Percentiles rank a stretch among this genome's conserved stretches.
These are phyloP conservation scores for Apis cerana DNA, from an alignment of 1,140 invertebrate genomes.

Conservation along the genomic window DNA sequence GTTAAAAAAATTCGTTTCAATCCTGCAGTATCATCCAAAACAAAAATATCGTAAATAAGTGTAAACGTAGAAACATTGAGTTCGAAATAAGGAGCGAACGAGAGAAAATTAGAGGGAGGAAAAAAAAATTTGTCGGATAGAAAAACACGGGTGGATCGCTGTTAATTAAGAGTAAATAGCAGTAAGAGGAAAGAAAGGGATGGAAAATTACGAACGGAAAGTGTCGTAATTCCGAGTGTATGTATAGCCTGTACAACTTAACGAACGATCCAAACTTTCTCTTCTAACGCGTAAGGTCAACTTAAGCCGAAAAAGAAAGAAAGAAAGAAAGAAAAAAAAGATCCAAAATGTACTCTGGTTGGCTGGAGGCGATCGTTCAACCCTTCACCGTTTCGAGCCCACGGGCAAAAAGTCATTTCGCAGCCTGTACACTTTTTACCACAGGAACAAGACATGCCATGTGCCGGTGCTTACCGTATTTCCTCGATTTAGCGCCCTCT, in stretches of 20 bases:
- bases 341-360: conserved; percentile 33
- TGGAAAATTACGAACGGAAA: conserved; percentile 38
- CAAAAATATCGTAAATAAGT: not conserved
- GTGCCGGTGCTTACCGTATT: conserved; percentile 30
- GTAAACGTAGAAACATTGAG: not conserved
- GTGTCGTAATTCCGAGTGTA: conserved; percentile 11
- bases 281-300: conserved; percentile 43
- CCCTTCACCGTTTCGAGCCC: conserved; percentile 26
- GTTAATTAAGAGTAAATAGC: conserved; percentile 38
- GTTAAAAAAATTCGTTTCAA: too few relatives aligned
- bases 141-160: not conserved
- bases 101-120: too few relatives aligned
- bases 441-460: conserved; percentile 26
- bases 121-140: not conserved
- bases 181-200: not conserved
- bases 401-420: conserved; percentile 49
- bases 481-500: not conserved
- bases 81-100: not conserved
- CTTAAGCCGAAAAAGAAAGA: conserved; percentile 47
- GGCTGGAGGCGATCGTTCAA: conserved; percentile 37
- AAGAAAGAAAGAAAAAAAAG: conserved; percentile 56
- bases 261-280: conserved; percentile 49
- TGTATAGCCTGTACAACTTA: conserved; percentile 40
- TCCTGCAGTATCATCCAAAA: too few relatives aligned
- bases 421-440: conserved; percentile 49